Base-by-base conservation (phyloP, 2,113 vertebrate species). In the Nannobrachium achirus region DNA sequence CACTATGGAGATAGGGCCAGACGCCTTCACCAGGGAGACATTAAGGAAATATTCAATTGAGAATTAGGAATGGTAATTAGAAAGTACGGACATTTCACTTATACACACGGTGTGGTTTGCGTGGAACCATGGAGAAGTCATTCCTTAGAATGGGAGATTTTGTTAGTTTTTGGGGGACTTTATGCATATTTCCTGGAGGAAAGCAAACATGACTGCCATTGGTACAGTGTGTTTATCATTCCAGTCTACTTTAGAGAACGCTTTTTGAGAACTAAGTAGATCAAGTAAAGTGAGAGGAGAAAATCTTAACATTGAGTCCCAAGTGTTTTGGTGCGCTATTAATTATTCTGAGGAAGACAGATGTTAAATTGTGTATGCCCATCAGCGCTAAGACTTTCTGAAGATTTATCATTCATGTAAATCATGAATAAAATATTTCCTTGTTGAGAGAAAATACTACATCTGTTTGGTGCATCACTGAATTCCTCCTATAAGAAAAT, bases 371-470 rank as follows among this genome's bases (percentile, higher is more conserved):
- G 90, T 91, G 91, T 90, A 92, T 91, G 91, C 91, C 91, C 91
- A 92, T 91, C 89, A 92, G 91, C 89, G 64, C 78, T 78, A 87
- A 89, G 86, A 89, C 86, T 92, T 93, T 92, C 88, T 86, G 77
- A 86, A 92, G 91, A 91, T 92, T 92, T 92, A 92, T 91, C 89
- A 90, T 90, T 92, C 82, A 90, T 93, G 91, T 92, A 91, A 88
- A 92, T 91, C 89, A 92, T 92, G 89, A 93, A 93, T 93, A 91
- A 92, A 91, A 92, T 91, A 92, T 90, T 88, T 92, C 82, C 86
- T 88, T 92, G 90, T 90, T 86, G 84, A 79, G 86, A 90, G 86
- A 91, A 92, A 92, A 90, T 83, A 78, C 80, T 90, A 90, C 89
- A 91, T 84, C 88, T 89, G 87, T 91, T 88, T 83, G 85, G 78